Conservation (phyloP, 2,113 vertebrate species). For the Thryonomys swinderianus region DNA sequence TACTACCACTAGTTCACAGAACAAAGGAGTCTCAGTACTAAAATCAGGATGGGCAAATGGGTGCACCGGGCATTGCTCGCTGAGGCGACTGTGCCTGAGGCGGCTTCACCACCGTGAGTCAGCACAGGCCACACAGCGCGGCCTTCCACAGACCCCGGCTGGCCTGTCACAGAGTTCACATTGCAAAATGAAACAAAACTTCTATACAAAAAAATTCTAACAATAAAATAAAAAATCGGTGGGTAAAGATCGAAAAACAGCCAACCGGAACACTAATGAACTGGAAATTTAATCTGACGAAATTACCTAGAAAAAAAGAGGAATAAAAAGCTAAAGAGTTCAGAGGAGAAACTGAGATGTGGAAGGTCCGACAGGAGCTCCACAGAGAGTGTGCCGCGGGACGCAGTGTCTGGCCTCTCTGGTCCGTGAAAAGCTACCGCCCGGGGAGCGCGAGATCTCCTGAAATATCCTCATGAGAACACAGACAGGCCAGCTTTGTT, state of each 20-base stretch:
- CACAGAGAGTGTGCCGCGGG: no score
- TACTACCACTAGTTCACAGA: not conserved
- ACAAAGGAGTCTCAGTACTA: not conserved
- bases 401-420: no score
- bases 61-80: not conserved
- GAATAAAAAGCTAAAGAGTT: not conserved
- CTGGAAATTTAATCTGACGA: not conserved
- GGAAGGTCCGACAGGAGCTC: not conserved
- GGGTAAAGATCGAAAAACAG: not conserved
- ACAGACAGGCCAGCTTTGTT: no score
- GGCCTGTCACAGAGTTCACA: not conserved
- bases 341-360: not conserved
- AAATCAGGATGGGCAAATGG: not conserved
- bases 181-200: not conserved
- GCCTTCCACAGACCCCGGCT: not conserved
- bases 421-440: not conserved
- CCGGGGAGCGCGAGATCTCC: not conserved
- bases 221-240: not conserved
- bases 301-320: not conserved
- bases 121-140: not conserved
- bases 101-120: no score
- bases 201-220: constrained; percentile 2
- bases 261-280: not conserved
- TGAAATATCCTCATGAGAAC: not conserved
- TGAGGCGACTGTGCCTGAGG: no score